Percentiles rank a stretch among this genome's conserved stretches.
These are phyloP conservation scores for Scomber scombrus DNA, from an alignment of 2,113 vertebrate species.

Conservation along the genomic window DNA sequence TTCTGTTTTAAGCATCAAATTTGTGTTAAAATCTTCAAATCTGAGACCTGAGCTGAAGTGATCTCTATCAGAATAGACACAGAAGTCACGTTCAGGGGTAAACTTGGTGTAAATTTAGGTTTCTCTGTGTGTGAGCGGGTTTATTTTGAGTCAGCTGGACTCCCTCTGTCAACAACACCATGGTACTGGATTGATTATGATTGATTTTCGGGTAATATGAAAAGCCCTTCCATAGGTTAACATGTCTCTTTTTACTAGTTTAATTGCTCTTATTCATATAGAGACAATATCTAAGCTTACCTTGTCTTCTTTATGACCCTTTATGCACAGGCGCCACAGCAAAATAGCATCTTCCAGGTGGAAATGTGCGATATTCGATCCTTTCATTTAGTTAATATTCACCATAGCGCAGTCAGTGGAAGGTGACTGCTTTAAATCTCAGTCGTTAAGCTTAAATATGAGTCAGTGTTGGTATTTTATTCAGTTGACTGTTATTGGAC, in stretches of 20 bases:
- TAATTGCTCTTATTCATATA: too few species aligned
- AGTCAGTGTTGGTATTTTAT: not conserved
- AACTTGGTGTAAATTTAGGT: not conserved
- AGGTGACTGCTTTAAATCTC: not conserved
- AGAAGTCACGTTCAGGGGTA: not conserved
- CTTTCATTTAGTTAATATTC: not conserved
- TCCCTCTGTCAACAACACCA: not conserved
- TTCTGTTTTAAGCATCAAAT: not conserved
- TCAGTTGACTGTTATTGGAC: not conserved
- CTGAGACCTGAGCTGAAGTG: not conserved
- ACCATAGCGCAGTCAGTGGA: not conserved
- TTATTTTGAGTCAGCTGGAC: not conserved
- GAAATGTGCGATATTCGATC: too few species aligned
- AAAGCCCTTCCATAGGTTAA: not conserved
- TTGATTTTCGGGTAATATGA: not conserved
- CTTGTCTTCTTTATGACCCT: not conserved
- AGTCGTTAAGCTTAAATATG: not conserved
- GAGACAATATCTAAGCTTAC: slow-evolving; percentile 11
- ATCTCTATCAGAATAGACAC: not conserved
- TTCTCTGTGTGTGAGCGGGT: not conserved
- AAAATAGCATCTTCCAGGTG: not conserved
- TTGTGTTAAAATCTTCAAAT: not conserved
- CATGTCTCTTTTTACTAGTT: not conserved
- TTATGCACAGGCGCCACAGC: not conserved
- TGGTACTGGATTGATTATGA: too few species aligned